Base-by-base conservation (phyloP, 2,888 invertebrate species). In the Villa cingulata region DNA sequence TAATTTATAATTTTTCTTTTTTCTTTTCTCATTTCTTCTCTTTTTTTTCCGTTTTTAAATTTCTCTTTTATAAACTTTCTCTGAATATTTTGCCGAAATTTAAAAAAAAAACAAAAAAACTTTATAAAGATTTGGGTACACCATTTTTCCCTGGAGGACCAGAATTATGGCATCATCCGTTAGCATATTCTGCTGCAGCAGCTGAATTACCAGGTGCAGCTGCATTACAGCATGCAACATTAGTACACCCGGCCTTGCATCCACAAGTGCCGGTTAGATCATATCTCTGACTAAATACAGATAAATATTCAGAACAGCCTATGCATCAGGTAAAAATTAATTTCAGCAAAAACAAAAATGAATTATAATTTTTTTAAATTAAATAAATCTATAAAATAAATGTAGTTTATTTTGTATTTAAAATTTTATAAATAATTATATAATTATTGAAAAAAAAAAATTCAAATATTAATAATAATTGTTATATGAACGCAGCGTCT, bases 221-320 rank as follows among this genome's bases (percentile, higher is more conserved):
- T 59, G 75, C 84, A 58, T 76, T 89, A 63, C 88, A 88, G 70
- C 88, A 88, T 72, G 83, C 82, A 57, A 86, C 91, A 58, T 80
- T 95, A 66, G 89, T 94, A 68, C 94, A 94, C 74, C 94, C 94
- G 70, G 94, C 91, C 73, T 83, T 95, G 75, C 91, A 92, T 76
- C 90, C 91, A 72, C 94, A 95, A 83, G 89, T 94, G 74, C 91
- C 91, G 72, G 91, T 91, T 72, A 87, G 90, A 75, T 89, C 89
- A 75, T 90, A 88, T 80, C 89, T 90, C 83, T 90, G 89, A 90
- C 89, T 89, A 88, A 86, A 87, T 85, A 85, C 69, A 59, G 68
- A 69, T 57, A 69, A 69, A 68, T 66, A 68, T 59, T 62, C 68
- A 63, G 69, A 69, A 60, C 68, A 68, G 60, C 65, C 66, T 57